Evolutionary conservation across 2,797 vertebrate species (phyloP), one percentile per base, ranked within the genome.

Genomic region (Chelmon rostratus): DNA sequence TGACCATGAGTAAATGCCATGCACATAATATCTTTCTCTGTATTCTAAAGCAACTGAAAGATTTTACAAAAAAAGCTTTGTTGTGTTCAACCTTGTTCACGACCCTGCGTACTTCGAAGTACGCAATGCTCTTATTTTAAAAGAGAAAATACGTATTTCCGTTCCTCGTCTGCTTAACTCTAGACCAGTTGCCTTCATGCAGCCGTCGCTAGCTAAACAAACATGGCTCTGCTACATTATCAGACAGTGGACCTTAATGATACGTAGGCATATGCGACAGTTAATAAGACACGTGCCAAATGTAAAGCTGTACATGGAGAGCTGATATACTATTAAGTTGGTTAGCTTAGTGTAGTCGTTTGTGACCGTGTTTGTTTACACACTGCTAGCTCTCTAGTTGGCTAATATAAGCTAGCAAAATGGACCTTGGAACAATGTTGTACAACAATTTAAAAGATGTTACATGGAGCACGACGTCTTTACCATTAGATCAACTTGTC

Each of bases 361-460:
- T 65, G 85, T 70, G 70, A 61, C 70, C 88, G 91, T 88, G 88
- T 91, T 87, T 89, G 88, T 91, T 87, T 89, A 90, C 89, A 89
- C 75, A 42, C 16, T 68, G 88, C 84, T 89, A 92, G 82, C 89
- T 68, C 33, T 35, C 19, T 13, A 47, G 84, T 23, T 62, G 79
- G 92, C 91, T 91, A 86, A 88, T 69, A 68, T 28, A 57, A 90
- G 92, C 90, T 92, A 93, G 52, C 93, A 94, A 93, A 86, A 98
- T 99, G 98, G 97, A 98, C 91, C 95, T 96, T 86, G 96, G 96
- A 90, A 95, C 95, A 80, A 96, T 96, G 92, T 93, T 95, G 93
- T 96, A 96, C 92, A 97, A 96, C 93, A 97, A 95, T 88, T 94
- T 98, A 86, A 97, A 97, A 96, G 97, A 98, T 89, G 95, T 98